Evolutionary conservation across 2,888 invertebrate genomes (phyloP).

Genomic region (Drosophila vallismaia): DNA sequence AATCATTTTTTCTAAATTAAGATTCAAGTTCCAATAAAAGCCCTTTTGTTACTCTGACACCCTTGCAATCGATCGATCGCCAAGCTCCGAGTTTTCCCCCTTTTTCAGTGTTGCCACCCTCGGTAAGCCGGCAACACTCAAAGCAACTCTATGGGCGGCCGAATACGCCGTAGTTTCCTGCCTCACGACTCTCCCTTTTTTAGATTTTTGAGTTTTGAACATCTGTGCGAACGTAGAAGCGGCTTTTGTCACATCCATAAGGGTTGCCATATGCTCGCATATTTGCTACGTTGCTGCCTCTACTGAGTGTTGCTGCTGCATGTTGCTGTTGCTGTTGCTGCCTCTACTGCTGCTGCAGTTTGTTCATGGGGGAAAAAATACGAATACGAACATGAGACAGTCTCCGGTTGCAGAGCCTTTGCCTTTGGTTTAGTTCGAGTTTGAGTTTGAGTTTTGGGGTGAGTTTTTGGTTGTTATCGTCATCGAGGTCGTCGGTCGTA

Average conservation of each 20-base stretch:
- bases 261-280: slow-evolving; percentile 76
- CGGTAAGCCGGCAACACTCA: slow-evolving; percentile 16
- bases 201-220: slow-evolving; percentile 35
- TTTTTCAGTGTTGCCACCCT: slow-evolving; percentile 48
- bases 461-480: slow-evolving; percentile 76
- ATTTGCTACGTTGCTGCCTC: slow-evolving; percentile 44
- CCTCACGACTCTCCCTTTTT: slow-evolving; percentile 12
- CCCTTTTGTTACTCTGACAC: neutral
- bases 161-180: neutral
- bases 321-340: slow-evolving; percentile 26
- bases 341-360: slow-evolving; percentile 22
- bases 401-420: slow-evolving; percentile 11
- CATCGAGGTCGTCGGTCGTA: slow-evolving; percentile 68
- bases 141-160: neutral
- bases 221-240: slow-evolving; percentile 35
- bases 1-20: neutral
- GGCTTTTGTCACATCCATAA: slow-evolving; percentile 64
- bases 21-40: neutral
- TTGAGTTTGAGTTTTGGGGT: slow-evolving; percentile 60
- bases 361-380: slow-evolving; percentile 38
- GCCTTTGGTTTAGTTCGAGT: neutral
- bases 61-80: slow-evolving; percentile 22
- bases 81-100: slow-evolving; percentile 12
- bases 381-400: slow-evolving; percentile 26
- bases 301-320: slow-evolving; percentile 23